Evolutionary conservation across 2,888 invertebrate species (phyloP), one percentile per base, ranked within the genome.

Genomic region (Erynnis tages): DNA sequence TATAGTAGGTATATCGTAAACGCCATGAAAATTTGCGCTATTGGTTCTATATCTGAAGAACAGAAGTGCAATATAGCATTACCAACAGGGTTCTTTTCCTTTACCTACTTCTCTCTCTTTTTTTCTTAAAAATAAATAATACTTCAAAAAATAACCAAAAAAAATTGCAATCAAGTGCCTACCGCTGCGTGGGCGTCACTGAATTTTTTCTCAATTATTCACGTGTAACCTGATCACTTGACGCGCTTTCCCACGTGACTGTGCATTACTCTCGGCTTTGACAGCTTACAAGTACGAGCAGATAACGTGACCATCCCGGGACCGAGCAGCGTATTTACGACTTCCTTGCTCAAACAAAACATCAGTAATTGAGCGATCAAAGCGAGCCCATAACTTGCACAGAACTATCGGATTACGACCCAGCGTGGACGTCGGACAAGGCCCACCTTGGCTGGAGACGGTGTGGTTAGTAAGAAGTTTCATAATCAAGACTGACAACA

Each of bases 361-460:
- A 79, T 73, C 69, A 58, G 73, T 84, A 83, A 88, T 88, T 84
- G 86, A 88, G 85, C 76, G 76, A 81, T 88, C 87, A 85, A 73
- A 66, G 62, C 66, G 63, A 63, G 62, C 66, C 76, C 71, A 79
- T 82, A 79, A 78, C 75, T 82, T 67, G 75, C 76, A 69, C 64
- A 64, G 72, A 73, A 73, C 77, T 85, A 85, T 87, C 86, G 66
- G 71, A 72, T 87, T 86, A 67, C 79, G 76, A 73, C 76, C 79
- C 76, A 75, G 74, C 72, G 60, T 38, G 47, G 43, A 50, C 48
- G 16, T 50, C 67, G 66, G 10, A 8, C n/a, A n/a, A n/a, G n/a
- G n/a, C n/a, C n/a, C n/a, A n/a, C n/a, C n/a, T n/a, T n/a, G n/a
- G n/a, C n/a, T n/a, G n/a, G n/a, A n/a, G n/a, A n/a, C n/a, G n/a